Base-by-base conservation (phyloP, 2,113 vertebrate genomes). In the Xiphophorus maculatus region DNA sequence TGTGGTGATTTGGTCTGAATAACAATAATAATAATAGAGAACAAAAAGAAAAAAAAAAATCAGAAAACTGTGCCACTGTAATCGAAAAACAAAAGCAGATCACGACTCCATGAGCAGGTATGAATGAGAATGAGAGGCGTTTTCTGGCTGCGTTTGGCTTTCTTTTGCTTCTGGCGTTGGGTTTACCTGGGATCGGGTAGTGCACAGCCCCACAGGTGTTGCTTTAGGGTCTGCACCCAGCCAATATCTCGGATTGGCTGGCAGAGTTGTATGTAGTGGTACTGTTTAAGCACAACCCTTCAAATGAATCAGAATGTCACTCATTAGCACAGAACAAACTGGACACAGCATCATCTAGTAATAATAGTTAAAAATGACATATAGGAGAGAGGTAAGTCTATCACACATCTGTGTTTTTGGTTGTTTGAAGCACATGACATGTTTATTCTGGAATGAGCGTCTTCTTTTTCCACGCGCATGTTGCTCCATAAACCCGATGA, bases 161-260 rank as follows among this genome's bases (percentile, higher is more conserved):
- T 22, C 33, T 71, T 37, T 30, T 58, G 64, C 74, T 68, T 30
- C 77, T 30, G 69, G 28, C 85, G 65, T 91, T 83, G 87, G 27
- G 71, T 73, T 95, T 95, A 95, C 94, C 94, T 95, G 89, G 93
- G 91, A 87, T 95, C 80, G 80, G 94, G 92, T 71, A 94, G 93
- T 29, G 94, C 87, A 92, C 94, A 95, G 92, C 94, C 94, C 94
- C 94, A 95, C 86, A 95, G 94, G 84, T 95, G 94, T 91, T 95
- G 94, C 92, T 94, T 95, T 90, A 95, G 93, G 73, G 94, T 95
- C 94, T 95, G 94, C 91, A 95, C 94, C 94, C 94, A 95, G 87
- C 94, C 94, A 91, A 93, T 94, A 88, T 95, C 94, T 89, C 94
- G 91, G 91, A 95, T 94, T 93, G 94, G 94, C 93, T 95, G 94